Evolutionary conservation across 2,113 vertebrate species (phyloP), one percentile per base, ranked within the genome.

Genomic region (Megaceryle torquata): DNA sequence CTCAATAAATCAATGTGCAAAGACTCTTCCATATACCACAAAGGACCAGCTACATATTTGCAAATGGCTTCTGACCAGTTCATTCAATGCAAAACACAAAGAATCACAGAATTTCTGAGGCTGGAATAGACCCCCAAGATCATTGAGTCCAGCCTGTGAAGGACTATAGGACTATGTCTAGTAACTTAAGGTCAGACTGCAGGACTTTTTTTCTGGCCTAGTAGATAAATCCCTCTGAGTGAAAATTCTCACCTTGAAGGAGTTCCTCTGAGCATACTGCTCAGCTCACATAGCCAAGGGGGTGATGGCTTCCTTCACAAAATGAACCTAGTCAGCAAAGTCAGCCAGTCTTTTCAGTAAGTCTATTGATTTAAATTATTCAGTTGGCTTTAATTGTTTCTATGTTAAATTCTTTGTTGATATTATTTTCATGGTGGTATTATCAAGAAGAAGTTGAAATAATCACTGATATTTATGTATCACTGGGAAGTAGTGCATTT

Each of bases 361-460:
- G 4, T 85, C 67, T 75, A 2, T 59, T 82, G 28, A 77, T 94
- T 46, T 79, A 71, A 77, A 60, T 83, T 51, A 44, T 48, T 93
- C 18, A 15, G 7, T 63, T 72, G n/a, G 12, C 24, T 80, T 74
- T 88, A 63, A 51, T 82, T n/a, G 39, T 91, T 96, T 86, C 89
- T n/a, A 31, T 60, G 21, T 74, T 80, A 86, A 75, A n/a, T 75
- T 74, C 9, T 88, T 54, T 91, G 79, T 83, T 89, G 48, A n/a
- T 75, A 48, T 7, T 82, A 67, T 94, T 91, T 92, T 92, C 43
- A 33, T 72, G 48, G 35, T 86, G 77, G 13, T 0, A 3, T 95
- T 93, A 77, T 81, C 71, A 93, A 76, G 77, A 89, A 75, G 81
- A 96, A 93, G 74, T 25, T 71, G 76, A 88, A 96, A 41, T 74